Percentiles rank a stretch among this genome's conserved stretches.
Evolutionary conservation across 2,797 vertebrate genomes (phyloP).

Genomic region (Schizopygopsis malacanthus): DNA sequence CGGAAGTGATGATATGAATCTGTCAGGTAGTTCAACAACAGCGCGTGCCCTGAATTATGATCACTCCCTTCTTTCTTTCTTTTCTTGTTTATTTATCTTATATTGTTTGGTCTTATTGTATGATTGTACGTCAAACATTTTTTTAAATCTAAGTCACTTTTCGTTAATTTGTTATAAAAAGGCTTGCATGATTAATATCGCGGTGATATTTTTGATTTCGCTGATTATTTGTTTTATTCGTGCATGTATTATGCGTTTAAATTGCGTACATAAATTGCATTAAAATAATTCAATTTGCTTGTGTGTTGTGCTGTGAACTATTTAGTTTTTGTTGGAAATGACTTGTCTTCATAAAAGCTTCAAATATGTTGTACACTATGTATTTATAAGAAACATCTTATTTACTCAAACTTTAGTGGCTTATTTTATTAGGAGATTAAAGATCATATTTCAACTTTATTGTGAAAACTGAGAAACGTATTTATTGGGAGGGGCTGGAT

Average conservation of each 20-base stretch:
- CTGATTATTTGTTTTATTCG: background rate
- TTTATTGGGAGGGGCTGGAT: background rate
- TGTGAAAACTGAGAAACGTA: background rate
- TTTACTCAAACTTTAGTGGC: background rate
- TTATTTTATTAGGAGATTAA: background rate
- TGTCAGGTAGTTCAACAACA: conserved; percentile 50
- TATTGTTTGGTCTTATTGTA: background rate
- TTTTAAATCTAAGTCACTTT: background rate
- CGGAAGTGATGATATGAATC: conserved; percentile 43
- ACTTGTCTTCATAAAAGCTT: background rate
- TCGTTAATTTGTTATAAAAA: background rate
- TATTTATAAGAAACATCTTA: background rate
- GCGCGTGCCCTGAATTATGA: conserved; percentile 13
- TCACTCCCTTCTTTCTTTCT: background rate
- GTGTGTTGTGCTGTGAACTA: background rate
- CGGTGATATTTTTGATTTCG: background rate
- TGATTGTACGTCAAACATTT: background rate
- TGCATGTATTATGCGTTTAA: background rate
- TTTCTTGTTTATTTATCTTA: background rate
- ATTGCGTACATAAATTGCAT: background rate
- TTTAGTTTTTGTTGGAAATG: background rate
- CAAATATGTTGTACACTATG: background rate
- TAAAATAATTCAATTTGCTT: background rate
- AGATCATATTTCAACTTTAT: background rate
- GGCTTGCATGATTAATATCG: conserved; percentile 3